phyloP scores from a whole-genome alignment of 2,888 invertebrate species.

The Nomada goodeniana region DNA sequence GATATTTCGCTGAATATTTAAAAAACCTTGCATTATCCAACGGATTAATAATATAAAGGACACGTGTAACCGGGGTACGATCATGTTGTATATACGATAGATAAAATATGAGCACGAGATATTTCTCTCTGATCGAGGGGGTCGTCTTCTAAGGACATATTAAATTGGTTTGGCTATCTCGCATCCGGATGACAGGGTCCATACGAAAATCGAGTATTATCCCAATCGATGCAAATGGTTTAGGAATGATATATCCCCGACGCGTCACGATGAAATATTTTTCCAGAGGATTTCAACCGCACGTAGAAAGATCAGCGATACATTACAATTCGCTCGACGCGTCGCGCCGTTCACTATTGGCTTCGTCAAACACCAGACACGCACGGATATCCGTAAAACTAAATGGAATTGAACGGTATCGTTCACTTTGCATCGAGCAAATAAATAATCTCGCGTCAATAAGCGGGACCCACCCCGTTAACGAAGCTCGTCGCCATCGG shows the following conservation, averaged over 20 bases:
- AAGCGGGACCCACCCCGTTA: constrained; percentile 3
- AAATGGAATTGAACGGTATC: constrained; percentile 26
- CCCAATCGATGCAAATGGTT: constrained; percentile 36
- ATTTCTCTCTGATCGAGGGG: constrained; percentile 19
- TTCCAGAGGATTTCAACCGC: constrained; percentile 18
- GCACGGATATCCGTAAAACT: constrained; percentile 36
- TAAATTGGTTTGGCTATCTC: constrained; percentile 26
- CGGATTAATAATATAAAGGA: not conserved
- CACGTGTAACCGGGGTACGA: not conserved
- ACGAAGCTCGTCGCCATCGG: not conserved
- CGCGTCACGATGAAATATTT: constrained; percentile 35
- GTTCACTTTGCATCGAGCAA: constrained; percentile 3
- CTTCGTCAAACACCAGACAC: constrained; percentile 45
- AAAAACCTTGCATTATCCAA: not conserved
- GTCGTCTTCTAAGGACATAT: constrained; percentile 20
- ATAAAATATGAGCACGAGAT: constrained; percentile 20
- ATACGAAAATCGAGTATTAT: constrained; percentile 34
- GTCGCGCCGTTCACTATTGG: constrained; percentile 17
- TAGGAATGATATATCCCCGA: constrained; percentile 33
- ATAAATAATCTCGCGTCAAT: constrained; percentile 28
- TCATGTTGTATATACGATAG: not conserved
- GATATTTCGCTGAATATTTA: no score
- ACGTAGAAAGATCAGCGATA: constrained; percentile 22
- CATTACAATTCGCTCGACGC: constrained; percentile 32
- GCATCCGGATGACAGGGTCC: constrained; percentile 23